Evolutionary conservation across 2,113 vertebrate genomes (phyloP).

Genomic region (Microcebus ravelobensis): DNA sequence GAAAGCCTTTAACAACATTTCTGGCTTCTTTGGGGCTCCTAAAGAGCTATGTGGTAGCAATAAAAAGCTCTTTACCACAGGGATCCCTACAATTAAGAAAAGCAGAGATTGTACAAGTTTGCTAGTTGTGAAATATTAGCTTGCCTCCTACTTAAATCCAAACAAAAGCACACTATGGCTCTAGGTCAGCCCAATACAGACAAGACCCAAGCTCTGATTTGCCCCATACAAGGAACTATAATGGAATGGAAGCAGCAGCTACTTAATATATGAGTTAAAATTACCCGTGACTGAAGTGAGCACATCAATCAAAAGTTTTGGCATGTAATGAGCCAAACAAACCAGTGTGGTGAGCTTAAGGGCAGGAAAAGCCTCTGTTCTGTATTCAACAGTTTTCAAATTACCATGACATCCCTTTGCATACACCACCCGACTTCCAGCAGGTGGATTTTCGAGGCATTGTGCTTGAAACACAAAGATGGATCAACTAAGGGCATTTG

Average conservation of each 20-base stretch:
- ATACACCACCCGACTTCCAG: conserved; percentile 92
- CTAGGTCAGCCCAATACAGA: conserved; percentile 82
- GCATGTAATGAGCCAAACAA: conserved; percentile 88
- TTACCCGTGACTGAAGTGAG: conserved; percentile 93
- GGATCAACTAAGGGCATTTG: conserved; percentile 82
- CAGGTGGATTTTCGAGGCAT: conserved; percentile 91
- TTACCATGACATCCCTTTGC: conserved; percentile 90
- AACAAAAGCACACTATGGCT: conserved; percentile 86
- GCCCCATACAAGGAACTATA: conserved; percentile 91
- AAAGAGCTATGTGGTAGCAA: conserved; percentile 68
- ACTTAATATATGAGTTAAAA: conserved; percentile 96
- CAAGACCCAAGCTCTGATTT: conserved; percentile 86
- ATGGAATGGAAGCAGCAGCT: conserved; percentile 88
- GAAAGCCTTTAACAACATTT: conserved; percentile 72
- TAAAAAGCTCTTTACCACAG: conserved; percentile 82
- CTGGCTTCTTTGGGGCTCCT: conserved; percentile 57
- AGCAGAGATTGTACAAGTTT: conserved; percentile 80
- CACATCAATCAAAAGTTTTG: conserved; percentile 95
- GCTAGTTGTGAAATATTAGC: conserved; percentile 87
- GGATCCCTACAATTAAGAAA: conserved; percentile 83
- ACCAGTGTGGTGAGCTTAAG: conserved; percentile 84
- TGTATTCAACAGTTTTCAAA: conserved; percentile 89
- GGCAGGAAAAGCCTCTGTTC: conserved; percentile 86
- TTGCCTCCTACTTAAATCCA: conserved; percentile 82
- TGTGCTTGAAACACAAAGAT: conserved; percentile 86